phyloP scores from a whole-genome alignment of 2,888 invertebrate species.

The Drosophila melanosoma region DNA sequence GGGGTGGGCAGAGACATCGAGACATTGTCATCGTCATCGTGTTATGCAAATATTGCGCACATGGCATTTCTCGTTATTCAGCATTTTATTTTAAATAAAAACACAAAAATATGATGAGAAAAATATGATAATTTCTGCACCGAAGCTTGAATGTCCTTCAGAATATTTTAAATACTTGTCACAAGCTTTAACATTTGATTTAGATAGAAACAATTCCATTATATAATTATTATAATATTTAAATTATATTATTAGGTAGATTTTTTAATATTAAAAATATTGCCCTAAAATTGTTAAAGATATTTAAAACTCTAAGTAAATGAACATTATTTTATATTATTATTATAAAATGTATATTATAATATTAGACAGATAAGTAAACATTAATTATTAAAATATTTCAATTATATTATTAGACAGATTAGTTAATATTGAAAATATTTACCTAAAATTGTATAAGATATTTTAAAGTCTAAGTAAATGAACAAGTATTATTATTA shows the following conservation, averaged over 20 bases:
- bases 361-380: not conserved
- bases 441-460: too few species aligned
- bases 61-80: conserved; percentile 36
- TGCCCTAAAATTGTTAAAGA: too few species aligned
- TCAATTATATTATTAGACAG: too few species aligned
- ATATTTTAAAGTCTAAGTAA: too few species aligned
- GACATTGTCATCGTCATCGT: conserved; percentile 52
- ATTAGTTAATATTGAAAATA: too few species aligned
- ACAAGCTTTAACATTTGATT: not conserved
- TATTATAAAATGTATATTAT: too few species aligned
- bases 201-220: not conserved
- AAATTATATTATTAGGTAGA: too few species aligned
- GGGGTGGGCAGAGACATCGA: conserved; percentile 37
- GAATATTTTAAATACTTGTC: not conserved
- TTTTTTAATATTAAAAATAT: too few species aligned
- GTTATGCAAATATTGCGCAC: conserved; percentile 72
- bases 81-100: conserved; percentile 32
- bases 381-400: not conserved
- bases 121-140: not conserved
- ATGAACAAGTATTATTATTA: too few species aligned
- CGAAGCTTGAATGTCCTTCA: conserved; percentile 11
- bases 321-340: too few species aligned
- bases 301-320: too few species aligned
- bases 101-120: not conserved
- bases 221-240: too few species aligned